Percentiles rank a stretch among this genome's conserved stretches.
Conservation (phyloP, 2,113 vertebrate genomes). For the Oryzias curvinotus region DNA sequence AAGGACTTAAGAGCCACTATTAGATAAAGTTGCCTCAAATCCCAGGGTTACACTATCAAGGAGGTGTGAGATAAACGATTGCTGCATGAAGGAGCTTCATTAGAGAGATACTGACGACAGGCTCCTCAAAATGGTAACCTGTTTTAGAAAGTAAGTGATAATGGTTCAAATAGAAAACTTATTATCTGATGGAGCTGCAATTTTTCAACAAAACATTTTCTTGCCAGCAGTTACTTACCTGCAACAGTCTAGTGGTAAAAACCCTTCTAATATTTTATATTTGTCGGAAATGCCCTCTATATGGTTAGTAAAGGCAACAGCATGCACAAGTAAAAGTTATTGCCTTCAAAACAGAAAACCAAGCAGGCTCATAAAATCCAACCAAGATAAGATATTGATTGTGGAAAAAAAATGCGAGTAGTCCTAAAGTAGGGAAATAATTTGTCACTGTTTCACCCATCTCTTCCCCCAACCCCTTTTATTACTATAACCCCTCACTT, state of each 20-base stretch:
- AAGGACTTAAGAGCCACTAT: conserved; percentile 33
- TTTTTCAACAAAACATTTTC: conserved; percentile 37
- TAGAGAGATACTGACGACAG: no score
- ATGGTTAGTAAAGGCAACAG: neutral
- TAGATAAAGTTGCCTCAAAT: conserved; percentile 34
- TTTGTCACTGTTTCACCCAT: conserved; percentile 30
- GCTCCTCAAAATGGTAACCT: no score
- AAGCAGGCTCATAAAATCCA: neutral
- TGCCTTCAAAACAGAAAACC: conserved; percentile 4
- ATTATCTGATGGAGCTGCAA: conserved; percentile 10
- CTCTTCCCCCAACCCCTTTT: neutral
- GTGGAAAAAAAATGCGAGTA: conserved; percentile 6
- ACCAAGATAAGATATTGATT: conserved; percentile 14
- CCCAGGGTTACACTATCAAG: conserved; percentile 8
- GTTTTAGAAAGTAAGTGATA: neutral
- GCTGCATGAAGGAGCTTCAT: no score
- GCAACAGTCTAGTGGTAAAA: conserved; percentile 37
- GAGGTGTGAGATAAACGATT: no score
- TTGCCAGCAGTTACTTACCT: conserved; percentile 21
- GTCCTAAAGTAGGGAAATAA: conserved; percentile 36
- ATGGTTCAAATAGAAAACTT: conserved; percentile 5
- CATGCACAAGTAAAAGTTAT: conserved; percentile 5
- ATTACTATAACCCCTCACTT: conserved; percentile 1
- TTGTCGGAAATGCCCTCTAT: conserved; percentile 6
- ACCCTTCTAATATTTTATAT: conserved; percentile 34